phyloP scores from a whole-genome alignment of 2,113 vertebrate species.

The Planiliza haematocheilus region DNA sequence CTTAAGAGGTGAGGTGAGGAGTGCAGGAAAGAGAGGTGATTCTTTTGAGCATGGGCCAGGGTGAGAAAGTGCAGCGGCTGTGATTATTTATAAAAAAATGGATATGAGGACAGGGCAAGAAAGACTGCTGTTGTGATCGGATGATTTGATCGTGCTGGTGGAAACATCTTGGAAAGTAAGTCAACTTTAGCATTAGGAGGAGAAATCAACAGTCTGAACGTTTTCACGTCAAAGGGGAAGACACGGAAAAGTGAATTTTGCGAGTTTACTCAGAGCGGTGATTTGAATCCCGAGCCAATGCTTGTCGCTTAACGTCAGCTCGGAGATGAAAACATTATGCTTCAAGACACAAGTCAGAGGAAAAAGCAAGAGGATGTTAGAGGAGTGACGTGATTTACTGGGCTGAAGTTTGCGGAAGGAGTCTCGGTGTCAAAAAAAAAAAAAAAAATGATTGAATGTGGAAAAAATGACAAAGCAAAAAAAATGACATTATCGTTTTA shows the following conservation, averaged over 20 bases:
- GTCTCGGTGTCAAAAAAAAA: conserved; percentile 19
- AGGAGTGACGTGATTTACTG: conserved; percentile 11
- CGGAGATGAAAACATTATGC: conserved; percentile 6
- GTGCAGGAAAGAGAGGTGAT: conserved; percentile 39
- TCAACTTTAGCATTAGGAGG: conserved; percentile 13
- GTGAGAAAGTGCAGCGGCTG: conserved; percentile 29
- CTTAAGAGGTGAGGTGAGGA: conserved; percentile 32
- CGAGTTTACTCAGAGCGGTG: not conserved
- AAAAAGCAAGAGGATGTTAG: conserved; percentile 17
- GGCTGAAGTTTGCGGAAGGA: too few species aligned
- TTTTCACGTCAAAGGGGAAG: too few species aligned
- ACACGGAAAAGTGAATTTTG: too few species aligned
- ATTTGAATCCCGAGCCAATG: conserved; percentile 11
- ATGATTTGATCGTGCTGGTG: conserved; percentile 5
- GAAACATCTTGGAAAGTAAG: not conserved
- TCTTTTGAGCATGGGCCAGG: conserved; percentile 35
- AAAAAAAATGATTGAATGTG: not conserved
- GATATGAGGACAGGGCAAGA: conserved; percentile 5
- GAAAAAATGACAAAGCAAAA: too few species aligned
- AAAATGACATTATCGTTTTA: too few species aligned
- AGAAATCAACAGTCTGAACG: conserved; percentile 17
- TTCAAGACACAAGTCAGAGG: conserved; percentile 17
- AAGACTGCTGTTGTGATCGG: conserved; percentile 18
- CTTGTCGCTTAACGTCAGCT: conserved; percentile 25
- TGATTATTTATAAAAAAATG: conserved; percentile 5